phyloP scores from a whole-genome alignment of 2,888 invertebrate species.

The Hypolimnas misippus region DNA sequence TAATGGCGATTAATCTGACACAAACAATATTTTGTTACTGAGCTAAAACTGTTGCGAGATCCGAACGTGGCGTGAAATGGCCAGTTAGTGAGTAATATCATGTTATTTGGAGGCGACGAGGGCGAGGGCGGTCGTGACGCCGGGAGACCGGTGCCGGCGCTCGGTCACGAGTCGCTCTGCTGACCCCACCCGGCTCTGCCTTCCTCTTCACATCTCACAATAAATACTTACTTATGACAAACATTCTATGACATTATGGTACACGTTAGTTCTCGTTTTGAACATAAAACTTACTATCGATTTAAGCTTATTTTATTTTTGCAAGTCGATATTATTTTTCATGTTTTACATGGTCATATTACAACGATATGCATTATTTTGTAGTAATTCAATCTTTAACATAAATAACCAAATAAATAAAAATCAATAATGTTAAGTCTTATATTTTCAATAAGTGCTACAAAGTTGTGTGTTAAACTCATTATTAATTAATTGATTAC shows the following conservation, averaged over 20 bases:
- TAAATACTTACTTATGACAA: slow-evolving; percentile 45
- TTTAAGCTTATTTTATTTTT: not conserved
- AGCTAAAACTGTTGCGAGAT: slow-evolving; percentile 55
- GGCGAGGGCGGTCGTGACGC: slow-evolving; percentile 74
- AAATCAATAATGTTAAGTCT: too few relatives aligned
- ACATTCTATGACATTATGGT: slow-evolving; percentile 49
- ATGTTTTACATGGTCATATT: not conserved
- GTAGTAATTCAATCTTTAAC: too few relatives aligned
- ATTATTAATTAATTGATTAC: not conserved
- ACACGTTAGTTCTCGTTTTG: slow-evolving; percentile 37
- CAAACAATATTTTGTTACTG: slow-evolving; percentile 53
- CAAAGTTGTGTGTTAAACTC: too few relatives aligned
- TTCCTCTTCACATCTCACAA: slow-evolving; percentile 51
- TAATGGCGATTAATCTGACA: slow-evolving; percentile 48
- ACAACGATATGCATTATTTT: too few relatives aligned
- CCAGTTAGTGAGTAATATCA: slow-evolving; percentile 81
- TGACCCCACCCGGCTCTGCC: slow-evolving; percentile 66
- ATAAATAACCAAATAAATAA: too few relatives aligned
- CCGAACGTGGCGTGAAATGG: slow-evolving; percentile 77
- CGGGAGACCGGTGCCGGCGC: slow-evolving; percentile 57
- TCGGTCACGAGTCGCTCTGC: slow-evolving; percentile 77
- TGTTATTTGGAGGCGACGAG: slow-evolving; percentile 77
- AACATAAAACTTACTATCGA: slow-evolving; percentile 1
- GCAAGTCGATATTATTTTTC: not conserved
- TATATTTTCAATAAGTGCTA: too few relatives aligned